Percentiles rank a stretch among this genome's conserved stretches.
phyloP scores from a whole-genome alignment of 2,797 vertebrate species.

The Sebastiscus albofasciatus region DNA sequence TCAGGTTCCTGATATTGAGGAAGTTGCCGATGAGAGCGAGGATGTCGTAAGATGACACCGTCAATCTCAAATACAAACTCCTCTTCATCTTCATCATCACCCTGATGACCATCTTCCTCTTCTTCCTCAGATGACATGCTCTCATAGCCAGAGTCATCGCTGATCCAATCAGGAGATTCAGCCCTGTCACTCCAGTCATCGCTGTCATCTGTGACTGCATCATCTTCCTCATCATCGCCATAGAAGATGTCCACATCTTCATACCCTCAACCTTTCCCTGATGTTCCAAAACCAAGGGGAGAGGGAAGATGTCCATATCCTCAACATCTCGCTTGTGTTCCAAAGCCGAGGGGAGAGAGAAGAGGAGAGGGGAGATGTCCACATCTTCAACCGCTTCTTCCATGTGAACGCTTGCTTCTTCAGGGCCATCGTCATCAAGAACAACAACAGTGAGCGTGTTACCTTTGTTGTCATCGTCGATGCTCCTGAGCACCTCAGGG shows the following conservation, averaged over 20 bases:
- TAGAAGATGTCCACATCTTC: too few relatives aligned
- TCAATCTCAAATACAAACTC: background rate
- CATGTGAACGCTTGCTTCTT: too few relatives aligned
- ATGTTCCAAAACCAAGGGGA: too few relatives aligned
- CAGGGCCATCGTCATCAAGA: too few relatives aligned
- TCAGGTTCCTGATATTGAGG: too few relatives aligned
- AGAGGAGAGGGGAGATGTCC: background rate
- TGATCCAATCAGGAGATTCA: background rate
- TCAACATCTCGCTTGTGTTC: accelerated
- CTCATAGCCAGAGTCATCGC: background rate
- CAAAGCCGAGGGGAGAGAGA: accelerated
- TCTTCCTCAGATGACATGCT: background rate
- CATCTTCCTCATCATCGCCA: too few relatives aligned
- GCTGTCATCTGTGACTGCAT: too few relatives aligned
- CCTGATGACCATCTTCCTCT: background rate
- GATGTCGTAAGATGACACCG: too few relatives aligned
- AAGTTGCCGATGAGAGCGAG: too few relatives aligned
- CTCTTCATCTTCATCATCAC: background rate
- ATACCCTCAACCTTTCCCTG: background rate
- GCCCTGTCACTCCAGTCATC: too few relatives aligned
- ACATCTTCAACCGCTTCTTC: background rate
- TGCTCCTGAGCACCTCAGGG: background rate
- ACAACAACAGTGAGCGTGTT: background rate
- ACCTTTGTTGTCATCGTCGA: background rate
- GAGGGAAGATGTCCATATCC: too few relatives aligned